Conservation (phyloP, 30 jellyfish, hydroid and myxozoan species). For the Pseudorhiza aurosa region DNA sequence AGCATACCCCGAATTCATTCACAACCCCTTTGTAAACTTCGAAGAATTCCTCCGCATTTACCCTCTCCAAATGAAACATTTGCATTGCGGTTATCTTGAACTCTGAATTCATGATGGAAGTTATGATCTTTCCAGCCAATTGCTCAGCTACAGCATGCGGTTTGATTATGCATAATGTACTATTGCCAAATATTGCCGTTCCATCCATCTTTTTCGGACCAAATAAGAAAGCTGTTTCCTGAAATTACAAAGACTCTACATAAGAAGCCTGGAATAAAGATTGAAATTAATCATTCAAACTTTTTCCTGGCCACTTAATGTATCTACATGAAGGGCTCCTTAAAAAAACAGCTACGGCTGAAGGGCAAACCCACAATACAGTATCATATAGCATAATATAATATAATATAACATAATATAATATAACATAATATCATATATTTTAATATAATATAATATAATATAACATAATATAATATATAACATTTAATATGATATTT, state of each 20-base stretch:
- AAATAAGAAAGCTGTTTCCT: slow-evolving; percentile 89
- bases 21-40: slow-evolving; percentile 99
- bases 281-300: too few species aligned
- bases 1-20: slow-evolving; percentile 91
- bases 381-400: too few species aligned
- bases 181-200: slow-evolving; percentile 56
- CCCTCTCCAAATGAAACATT: slow-evolving; percentile 92
- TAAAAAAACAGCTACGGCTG: too few species aligned
- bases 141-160: slow-evolving; percentile 94
- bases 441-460: too few species aligned
- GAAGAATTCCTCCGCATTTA: slow-evolving; percentile 94
- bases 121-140: slow-evolving; percentile 82
- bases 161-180: slow-evolving; percentile 87
- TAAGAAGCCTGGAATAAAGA: too few species aligned
- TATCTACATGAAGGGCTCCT: too few species aligned
- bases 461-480: too few species aligned
- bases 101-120: slow-evolving; percentile 81
- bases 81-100: slow-evolving; percentile 88
- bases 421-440: too few species aligned
- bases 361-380: too few species aligned
- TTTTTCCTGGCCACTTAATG: too few species aligned
- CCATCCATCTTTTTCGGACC: slow-evolving; percentile 65
- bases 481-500: too few species aligned
- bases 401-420: too few species aligned
- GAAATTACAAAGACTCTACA: neutral